These are phyloP conservation scores for Urocolius indicus DNA, from an alignment of 2,113 vertebrate genomes.

Conservation along the genomic window DNA sequence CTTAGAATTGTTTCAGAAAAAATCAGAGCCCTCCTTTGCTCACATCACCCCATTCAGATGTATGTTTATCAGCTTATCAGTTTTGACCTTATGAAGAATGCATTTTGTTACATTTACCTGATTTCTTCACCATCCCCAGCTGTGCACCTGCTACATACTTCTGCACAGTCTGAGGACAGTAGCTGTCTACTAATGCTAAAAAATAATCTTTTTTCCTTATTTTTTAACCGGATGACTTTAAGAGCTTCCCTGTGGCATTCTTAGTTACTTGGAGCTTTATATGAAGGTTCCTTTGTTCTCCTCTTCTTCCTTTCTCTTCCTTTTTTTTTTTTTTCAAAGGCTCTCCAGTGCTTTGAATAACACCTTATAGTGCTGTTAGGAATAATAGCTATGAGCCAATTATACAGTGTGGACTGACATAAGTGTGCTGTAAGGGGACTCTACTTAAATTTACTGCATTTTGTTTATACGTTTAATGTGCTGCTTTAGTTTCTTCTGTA, in stretches of 20 bases:
- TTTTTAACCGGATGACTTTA: conserved; percentile 16
- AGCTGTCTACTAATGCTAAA: neutral
- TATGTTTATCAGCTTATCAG: neutral
- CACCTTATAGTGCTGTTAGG: conserved; percentile 37
- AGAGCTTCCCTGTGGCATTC: conserved; percentile 41
- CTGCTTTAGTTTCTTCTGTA: neutral
- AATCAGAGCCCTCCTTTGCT: neutral
- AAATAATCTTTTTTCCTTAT: conserved; percentile 15
- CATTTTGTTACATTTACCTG: neutral
- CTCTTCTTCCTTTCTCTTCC: neutral
- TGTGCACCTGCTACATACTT: neutral
- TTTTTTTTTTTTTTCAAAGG: conserved; percentile 36
- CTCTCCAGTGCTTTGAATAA: conserved; percentile 45
- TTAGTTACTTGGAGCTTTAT: conserved; percentile 32
- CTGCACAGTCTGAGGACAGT: neutral
- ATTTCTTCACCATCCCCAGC: neutral
- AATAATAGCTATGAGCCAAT: conserved; percentile 53
- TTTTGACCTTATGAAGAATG: neutral
- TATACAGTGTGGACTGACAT: conserved; percentile 6
- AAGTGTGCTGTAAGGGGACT: conserved; percentile 2
- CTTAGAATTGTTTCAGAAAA: neutral
- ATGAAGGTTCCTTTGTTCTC: conserved; percentile 54
- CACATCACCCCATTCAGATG: neutral
- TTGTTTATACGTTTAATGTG: conserved; percentile 23
- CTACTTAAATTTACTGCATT: neutral